Conservation (phyloP, 37 sponge, comb jelly and placozoan species). For the Bolinopsis microptera region DNA sequence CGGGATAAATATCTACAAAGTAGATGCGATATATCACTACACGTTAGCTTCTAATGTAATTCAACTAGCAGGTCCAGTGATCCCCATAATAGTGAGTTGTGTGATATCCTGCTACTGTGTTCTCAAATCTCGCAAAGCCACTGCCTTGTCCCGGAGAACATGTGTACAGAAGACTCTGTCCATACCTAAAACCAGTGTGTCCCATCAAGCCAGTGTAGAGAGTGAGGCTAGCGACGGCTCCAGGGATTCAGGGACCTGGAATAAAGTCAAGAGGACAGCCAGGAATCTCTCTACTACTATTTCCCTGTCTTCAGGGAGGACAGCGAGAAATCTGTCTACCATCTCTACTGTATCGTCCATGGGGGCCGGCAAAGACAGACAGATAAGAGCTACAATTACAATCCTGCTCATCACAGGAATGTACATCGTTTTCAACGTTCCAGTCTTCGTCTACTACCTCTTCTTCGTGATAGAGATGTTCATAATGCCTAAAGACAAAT, state of each 20-base stretch:
- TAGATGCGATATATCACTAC: not conserved
- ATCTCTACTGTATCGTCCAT: not conserved
- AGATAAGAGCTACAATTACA: not conserved
- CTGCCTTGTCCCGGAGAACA: not conserved
- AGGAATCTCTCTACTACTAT: not conserved
- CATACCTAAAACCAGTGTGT: not conserved
- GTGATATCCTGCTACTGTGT: not conserved
- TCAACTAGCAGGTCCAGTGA: not conserved
- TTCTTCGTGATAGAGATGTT: not conserved
- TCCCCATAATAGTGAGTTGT: conserved; percentile 2
- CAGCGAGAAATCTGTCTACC: not conserved
- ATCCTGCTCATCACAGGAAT: not conserved
- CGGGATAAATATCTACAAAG: not conserved
- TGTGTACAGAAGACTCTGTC: not conserved
- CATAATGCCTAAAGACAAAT: not conserved
- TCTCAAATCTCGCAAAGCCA: not conserved
- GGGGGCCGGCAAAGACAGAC: not conserved
- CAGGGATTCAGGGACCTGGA: not conserved
- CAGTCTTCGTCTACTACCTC: not conserved
- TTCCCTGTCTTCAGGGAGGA: not conserved
- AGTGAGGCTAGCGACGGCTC: not conserved
- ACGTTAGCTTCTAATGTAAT: not conserved
- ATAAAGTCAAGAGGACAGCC: not conserved
- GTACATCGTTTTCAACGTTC: not conserved
- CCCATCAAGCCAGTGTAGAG: not conserved